Evolutionary conservation across 2,113 vertebrate species (phyloP).

Genomic region (Sylvilagus bachmani): DNA sequence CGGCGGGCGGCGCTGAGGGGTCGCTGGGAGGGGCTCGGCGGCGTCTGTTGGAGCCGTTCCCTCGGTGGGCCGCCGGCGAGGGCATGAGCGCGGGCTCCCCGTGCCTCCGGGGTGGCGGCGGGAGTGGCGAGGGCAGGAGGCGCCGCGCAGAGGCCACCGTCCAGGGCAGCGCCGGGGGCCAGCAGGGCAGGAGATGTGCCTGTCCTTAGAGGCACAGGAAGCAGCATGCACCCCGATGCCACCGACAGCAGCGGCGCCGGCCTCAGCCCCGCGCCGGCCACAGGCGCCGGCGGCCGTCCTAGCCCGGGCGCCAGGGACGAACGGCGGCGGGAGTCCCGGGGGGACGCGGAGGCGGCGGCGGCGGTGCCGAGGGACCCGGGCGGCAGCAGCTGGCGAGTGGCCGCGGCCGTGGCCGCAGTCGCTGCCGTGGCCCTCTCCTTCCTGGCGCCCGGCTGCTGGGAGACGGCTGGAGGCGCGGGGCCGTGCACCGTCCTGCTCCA

Average conservation of each 20-base stretch:
- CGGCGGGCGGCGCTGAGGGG: constrained; percentile 59
- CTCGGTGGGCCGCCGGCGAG: constrained; percentile 68
- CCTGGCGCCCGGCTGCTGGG: constrained; percentile 68
- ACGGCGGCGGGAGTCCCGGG: constrained; percentile 71
- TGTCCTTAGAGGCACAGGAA: constrained; percentile 75
- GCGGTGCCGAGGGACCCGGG: constrained; percentile 39
- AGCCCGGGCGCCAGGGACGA: not conserved
- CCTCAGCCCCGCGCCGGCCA: not conserved
- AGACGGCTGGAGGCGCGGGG: constrained; percentile 21
- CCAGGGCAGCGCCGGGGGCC: constrained; percentile 68
- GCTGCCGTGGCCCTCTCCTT: constrained; percentile 58
- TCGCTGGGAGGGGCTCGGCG: not conserved
- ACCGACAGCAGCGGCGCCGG: constrained; percentile 77
- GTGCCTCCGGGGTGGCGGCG: constrained; percentile 71
- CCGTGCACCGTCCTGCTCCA: constrained; percentile 73
- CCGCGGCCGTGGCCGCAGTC: constrained; percentile 72
- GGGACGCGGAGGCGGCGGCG: constrained; percentile 50
- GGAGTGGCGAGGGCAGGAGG: constrained; percentile 47
- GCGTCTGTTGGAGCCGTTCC: constrained; percentile 57
- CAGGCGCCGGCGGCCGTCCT: not conserved
- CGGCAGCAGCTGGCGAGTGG: constrained; percentile 64
- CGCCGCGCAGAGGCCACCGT: constrained; percentile 66
- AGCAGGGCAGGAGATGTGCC: constrained; percentile 85
- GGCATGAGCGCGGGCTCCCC: constrained; percentile 83
- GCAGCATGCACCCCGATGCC: constrained; percentile 84